Evolutionary conservation across 2,888 invertebrate species (phyloP).

Genomic region (Cosmia trapezina): DNA sequence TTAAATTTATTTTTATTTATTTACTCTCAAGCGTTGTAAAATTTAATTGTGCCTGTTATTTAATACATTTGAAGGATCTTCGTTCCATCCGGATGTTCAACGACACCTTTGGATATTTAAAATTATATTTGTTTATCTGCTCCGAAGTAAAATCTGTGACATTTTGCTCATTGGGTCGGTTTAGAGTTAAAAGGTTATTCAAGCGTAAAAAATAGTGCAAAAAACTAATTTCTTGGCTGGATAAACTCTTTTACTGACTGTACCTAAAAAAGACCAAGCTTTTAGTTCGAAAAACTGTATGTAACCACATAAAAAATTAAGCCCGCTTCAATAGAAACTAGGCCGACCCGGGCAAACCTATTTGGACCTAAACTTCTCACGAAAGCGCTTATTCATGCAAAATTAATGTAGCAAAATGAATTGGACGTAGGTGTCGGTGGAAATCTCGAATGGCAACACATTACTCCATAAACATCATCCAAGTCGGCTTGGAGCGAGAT

Average conservation of each 20-base stretch:
- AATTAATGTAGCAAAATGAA: constrained; percentile 66
- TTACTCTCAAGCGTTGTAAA: no score
- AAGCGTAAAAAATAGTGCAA: background rate
- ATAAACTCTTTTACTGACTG: background rate
- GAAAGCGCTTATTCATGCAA: constrained; percentile 60
- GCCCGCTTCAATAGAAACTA: constrained; percentile 38
- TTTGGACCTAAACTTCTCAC: constrained; percentile 39
- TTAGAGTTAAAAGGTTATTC: background rate
- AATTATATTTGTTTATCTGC: background rate
- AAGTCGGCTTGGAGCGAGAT: constrained; percentile 72
- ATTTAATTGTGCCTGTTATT: no score
- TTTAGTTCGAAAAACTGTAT: constrained; percentile 8
- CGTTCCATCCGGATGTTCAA: no score
- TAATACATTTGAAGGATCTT: no score
- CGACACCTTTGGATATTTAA: no score
- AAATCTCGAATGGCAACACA: constrained; percentile 71
- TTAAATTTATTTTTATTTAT: no score
- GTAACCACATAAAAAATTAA: background rate
- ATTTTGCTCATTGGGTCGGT: background rate
- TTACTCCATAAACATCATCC: constrained; percentile 77
- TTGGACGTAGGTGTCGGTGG: constrained; percentile 58
- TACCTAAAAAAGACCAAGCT: background rate
- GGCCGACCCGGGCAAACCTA: constrained; percentile 22
- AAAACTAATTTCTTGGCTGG: background rate
- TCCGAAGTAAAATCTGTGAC: background rate